phyloP scores from a whole-genome alignment of 2,888 invertebrate species.

The Sphaerophoria rueppellii region DNA sequence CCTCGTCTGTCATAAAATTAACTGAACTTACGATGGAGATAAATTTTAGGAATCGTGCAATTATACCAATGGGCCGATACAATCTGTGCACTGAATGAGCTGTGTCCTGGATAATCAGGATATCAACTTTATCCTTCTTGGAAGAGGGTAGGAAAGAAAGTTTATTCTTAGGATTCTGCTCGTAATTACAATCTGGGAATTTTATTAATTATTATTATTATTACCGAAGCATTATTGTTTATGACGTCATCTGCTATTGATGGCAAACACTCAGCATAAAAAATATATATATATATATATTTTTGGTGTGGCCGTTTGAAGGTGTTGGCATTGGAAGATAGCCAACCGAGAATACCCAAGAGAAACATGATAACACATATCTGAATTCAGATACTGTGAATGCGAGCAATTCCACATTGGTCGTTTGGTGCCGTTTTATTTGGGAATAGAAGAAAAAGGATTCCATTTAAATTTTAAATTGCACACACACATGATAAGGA shows the following conservation, averaged over 20 bases:
- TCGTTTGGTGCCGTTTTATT: slow-evolving; percentile 33
- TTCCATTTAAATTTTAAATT: slow-evolving; percentile 72
- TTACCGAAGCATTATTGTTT: slow-evolving; percentile 62
- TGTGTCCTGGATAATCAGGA: slow-evolving; percentile 9
- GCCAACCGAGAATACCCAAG: slow-evolving; percentile 62
- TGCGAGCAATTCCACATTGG: slow-evolving; percentile 27
- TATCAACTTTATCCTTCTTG: neutral
- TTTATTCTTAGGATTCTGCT: slow-evolving; percentile 43
- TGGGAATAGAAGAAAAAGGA: slow-evolving; percentile 31
- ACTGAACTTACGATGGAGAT: slow-evolving; percentile 72
- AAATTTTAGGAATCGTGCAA: slow-evolving; percentile 71
- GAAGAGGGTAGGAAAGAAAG: slow-evolving; percentile 28
- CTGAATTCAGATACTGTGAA: slow-evolving; percentile 22
- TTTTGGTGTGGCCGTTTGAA: neutral
- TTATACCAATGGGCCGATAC: slow-evolving; percentile 62
- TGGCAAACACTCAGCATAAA: slow-evolving; percentile 25
- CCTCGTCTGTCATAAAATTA: slow-evolving; percentile 73
- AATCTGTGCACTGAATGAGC: slow-evolving; percentile 67
- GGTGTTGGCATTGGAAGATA: slow-evolving; percentile 18
- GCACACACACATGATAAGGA: slow-evolving; percentile 69
- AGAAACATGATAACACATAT: slow-evolving; percentile 60
- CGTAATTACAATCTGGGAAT: slow-evolving; percentile 73
- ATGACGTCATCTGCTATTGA: slow-evolving; percentile 73
- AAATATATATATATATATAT: neutral
- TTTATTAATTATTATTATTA: slow-evolving; percentile 74